Evolutionary conservation across 2,113 vertebrate species (phyloP).

Genomic region (Coracopsis vasa): DNA sequence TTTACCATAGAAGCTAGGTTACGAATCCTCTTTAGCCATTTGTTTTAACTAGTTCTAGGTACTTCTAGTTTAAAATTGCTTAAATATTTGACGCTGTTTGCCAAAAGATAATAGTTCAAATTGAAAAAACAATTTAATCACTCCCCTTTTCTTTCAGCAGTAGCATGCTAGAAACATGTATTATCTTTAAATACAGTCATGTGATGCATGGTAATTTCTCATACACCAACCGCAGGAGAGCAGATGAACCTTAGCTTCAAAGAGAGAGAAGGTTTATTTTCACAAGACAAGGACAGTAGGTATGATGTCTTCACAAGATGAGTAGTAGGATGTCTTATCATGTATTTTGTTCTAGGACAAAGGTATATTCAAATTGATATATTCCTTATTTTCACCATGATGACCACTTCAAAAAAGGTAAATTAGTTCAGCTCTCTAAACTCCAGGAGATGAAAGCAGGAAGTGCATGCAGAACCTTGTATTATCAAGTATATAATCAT

Average conservation of each 20-base stretch:
- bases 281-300: neutral
- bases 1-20: neutral
- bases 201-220: neutral
- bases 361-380: neutral
- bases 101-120: neutral
- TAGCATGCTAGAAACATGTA: neutral
- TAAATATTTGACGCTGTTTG: neutral
- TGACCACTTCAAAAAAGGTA: neutral
- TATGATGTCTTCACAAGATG: neutral
- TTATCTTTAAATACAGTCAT: neutral
- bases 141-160: neutral
- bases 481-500: neutral
- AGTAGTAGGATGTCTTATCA: neutral
- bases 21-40: neutral
- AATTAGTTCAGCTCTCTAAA: neutral
- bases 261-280: neutral
- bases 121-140: neutral
- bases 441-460: constrained; percentile 12
- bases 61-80: neutral
- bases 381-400: neutral
- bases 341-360: neutral
- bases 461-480: neutral
- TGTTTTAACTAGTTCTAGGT: neutral
- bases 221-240: neutral
- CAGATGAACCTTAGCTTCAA: neutral